A percentile compares a stretch with the other conserved stretches of the same genome.
Conservation (phyloP, 2,113 vertebrate genomes). For the Procavia capensis region DNA sequence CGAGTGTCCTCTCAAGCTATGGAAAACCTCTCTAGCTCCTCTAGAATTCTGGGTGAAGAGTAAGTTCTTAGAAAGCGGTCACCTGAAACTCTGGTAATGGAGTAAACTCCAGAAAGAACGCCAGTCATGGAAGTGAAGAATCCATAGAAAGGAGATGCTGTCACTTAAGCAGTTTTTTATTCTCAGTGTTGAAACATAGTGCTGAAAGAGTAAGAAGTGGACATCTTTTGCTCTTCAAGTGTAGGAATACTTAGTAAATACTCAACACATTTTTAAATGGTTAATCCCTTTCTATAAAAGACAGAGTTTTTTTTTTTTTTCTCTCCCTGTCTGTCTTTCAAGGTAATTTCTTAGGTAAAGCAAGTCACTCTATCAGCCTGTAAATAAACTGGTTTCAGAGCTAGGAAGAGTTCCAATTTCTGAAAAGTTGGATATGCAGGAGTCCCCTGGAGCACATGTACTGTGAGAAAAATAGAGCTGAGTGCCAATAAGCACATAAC, state of each 20-base stretch:
- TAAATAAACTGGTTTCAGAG: slow-evolving; percentile 9
- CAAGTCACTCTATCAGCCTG: neutral
- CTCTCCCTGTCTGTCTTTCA: neutral
- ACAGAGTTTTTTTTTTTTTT: slow-evolving; percentile 20
- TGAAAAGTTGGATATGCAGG: neutral
- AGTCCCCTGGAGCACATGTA: neutral
- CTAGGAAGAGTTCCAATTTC: slow-evolving; percentile 31
- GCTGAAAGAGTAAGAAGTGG: neutral
- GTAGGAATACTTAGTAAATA: neutral
- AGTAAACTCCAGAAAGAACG: neutral
- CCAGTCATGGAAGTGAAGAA: neutral
- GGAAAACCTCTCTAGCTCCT: neutral
- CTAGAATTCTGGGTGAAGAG: neutral
- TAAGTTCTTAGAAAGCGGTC: neutral
- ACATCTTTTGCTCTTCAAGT: neutral
- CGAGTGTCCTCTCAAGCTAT: neutral
- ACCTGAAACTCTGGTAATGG: neutral
- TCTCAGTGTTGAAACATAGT: neutral
- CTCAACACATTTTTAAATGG: neutral
- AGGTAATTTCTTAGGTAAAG: slow-evolving; percentile 40
- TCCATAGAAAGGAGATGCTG: neutral
- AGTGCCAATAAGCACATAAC: neutral
- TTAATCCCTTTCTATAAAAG: neutral
- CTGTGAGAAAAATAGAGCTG: slow-evolving; percentile 20
- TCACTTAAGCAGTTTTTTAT: neutral